Evolutionary conservation across 2,888 invertebrate genomes (phyloP).

Genomic region (Altica lythri): DNA sequence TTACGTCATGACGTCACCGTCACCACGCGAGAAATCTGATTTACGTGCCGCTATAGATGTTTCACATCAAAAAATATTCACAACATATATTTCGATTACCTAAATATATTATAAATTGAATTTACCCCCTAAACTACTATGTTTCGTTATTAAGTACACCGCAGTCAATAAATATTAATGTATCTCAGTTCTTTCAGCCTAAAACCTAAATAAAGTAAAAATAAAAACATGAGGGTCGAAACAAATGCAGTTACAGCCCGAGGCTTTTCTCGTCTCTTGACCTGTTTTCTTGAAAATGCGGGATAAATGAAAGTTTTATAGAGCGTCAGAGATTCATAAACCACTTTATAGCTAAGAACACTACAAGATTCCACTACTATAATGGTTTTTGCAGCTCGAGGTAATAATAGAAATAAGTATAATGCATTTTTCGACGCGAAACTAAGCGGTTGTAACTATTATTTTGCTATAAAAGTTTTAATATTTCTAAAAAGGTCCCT

Average conservation of each 20-base stretch:
- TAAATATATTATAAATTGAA: not conserved
- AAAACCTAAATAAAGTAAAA: slow-evolving; percentile 12
- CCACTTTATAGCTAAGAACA: slow-evolving; percentile 41
- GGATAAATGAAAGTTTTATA: slow-evolving; percentile 43
- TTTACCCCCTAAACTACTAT: not conserved
- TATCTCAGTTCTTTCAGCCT: not conserved
- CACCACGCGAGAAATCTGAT: no score
- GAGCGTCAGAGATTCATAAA: slow-evolving; percentile 40
- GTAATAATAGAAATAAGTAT: slow-evolving; percentile 15
- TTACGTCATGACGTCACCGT: no score
- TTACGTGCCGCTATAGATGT: no score
- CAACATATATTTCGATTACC: no score
- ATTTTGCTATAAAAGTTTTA: no score
- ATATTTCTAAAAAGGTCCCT: no score
- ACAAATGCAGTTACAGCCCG: slow-evolving; percentile 33
- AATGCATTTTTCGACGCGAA: not conserved
- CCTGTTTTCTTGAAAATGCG: slow-evolving; percentile 36
- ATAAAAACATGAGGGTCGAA: slow-evolving; percentile 19
- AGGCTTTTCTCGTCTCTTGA: slow-evolving; percentile 33
- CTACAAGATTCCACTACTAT: slow-evolving; percentile 24
- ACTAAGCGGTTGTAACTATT: not conserved
- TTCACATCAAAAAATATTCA: no score
- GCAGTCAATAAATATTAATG: not conserved
- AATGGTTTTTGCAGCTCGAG: slow-evolving; percentile 7
- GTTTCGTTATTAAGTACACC: not conserved